A percentile compares a stretch with the other conserved stretches of the same genome.
Conservation (phyloP, 2,888 invertebrate genomes). For the Amphipoea lucens region DNA sequence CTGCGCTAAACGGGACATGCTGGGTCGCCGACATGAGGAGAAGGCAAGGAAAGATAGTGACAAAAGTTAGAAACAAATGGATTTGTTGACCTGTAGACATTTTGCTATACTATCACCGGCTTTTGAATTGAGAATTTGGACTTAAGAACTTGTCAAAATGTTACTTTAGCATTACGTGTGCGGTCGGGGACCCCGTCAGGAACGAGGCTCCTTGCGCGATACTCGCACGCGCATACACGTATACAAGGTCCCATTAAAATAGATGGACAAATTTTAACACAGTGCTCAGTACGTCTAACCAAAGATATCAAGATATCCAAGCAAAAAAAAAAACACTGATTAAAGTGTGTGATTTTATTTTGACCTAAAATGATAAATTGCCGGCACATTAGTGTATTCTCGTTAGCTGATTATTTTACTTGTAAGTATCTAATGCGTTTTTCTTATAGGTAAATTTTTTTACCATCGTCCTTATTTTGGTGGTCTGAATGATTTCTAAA, state of each 20-base stretch:
- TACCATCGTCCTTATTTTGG: too few relatives aligned
- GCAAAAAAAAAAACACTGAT: too few relatives aligned
- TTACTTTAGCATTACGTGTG: not conserved
- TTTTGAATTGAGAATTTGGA: not conserved
- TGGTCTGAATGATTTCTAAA: too few relatives aligned
- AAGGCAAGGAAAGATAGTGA: constrained; percentile 76
- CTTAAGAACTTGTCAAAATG: not conserved
- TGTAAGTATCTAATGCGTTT: too few relatives aligned
- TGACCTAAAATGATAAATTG: too few relatives aligned
- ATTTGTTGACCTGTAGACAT: constrained; percentile 29
- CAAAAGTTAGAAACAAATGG: constrained; percentile 75
- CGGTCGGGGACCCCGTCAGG: not conserved
- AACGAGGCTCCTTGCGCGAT: not conserved
- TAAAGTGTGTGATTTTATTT: too few relatives aligned
- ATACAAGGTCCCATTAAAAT: not conserved
- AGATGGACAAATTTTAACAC: too few relatives aligned
- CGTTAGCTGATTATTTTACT: too few relatives aligned
- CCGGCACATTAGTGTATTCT: too few relatives aligned
- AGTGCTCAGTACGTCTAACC: too few relatives aligned
- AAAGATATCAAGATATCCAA: too few relatives aligned
- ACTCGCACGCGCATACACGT: not conserved
- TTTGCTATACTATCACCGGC: constrained; percentile 43
- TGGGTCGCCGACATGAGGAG: constrained; percentile 78
- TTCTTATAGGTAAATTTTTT: too few relatives aligned
- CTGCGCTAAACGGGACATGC: constrained; percentile 77